Evolutionary conservation across 1,140 invertebrate genomes (phyloP), one percentile per base, ranked within the genome.

Genomic region (Drosophila auraria): DNA sequence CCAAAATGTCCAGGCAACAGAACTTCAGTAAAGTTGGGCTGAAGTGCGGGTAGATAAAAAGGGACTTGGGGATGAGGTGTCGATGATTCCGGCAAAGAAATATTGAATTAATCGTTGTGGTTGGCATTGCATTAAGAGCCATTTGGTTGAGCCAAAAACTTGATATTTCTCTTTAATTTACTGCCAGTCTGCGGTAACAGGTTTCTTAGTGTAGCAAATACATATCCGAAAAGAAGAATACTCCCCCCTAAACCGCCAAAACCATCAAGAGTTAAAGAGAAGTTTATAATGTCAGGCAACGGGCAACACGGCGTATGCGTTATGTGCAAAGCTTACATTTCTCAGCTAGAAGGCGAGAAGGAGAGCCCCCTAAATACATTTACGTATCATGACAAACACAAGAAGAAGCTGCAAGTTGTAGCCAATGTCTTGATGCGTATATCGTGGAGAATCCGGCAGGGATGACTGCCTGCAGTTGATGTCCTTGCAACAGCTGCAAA

Each of bases 351-450:
- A 49, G 38, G 30, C 12, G 38, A 20, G 38, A 9, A 12, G 33
- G 11, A 36, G 33, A n/a, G 42, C 60, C 40, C 5, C 25, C 63
- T 27, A 27, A 17, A 17, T 3, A 47, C 42, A 20, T 33, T 49
- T 54, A 45, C 69, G 50, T 5, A 23, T 54, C 61, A 63, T 50
- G 42, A 53, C 38, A 73, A 57, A 64, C 56, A 51, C 30, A 17
- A 44, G 73, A 25, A 23, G 65, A 50, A 71, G 62, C 40, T 72
- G 27, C 30, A 58, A 62, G 71, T 78, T 81, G 74, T 53, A 36
- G 66, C 40, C 73, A 81, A 90, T 84, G 74, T 84, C 84, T 90
- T 80, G 73, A 40, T 45, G 61, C 81, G 81, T 83, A 78, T 73
- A 75, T 84, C 81, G 77, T 64, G 51, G 30, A 49, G 45, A 30